A percentile compares a stretch with the other conserved stretches of the same genome.
Conservation (phyloP, 2,888 invertebrate genomes). For the Aphodius sticticus region DNA sequence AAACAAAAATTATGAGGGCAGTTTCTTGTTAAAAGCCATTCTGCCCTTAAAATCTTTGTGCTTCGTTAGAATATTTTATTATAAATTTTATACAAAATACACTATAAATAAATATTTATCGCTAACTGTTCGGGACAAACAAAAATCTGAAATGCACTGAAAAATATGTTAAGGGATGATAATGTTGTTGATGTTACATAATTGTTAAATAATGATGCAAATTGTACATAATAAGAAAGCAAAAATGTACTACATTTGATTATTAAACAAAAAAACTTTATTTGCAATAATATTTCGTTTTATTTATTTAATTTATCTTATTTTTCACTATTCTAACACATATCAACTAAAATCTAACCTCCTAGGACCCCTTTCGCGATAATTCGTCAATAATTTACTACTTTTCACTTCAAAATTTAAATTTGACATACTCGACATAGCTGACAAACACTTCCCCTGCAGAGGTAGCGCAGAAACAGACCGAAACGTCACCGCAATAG, state of each 20-base stretch:
- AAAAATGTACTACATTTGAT: constrained; percentile 48
- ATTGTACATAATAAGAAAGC: constrained; percentile 68
- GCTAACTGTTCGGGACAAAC: constrained; percentile 7
- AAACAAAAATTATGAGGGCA: constrained; percentile 42
- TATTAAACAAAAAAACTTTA: constrained; percentile 47
- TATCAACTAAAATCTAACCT: not conserved
- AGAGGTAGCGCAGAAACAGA: constrained; percentile 55
- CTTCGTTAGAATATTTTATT: constrained; percentile 52
- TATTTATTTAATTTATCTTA: constrained; percentile 5
- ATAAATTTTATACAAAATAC: constrained; percentile 49
- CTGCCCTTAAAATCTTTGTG: constrained; percentile 48
- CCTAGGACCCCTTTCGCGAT: not conserved
- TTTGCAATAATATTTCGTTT: constrained; percentile 28
- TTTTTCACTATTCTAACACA: not conserved
- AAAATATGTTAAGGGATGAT: constrained; percentile 59
- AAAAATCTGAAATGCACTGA: constrained; percentile 26
- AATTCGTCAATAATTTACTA: not conserved
- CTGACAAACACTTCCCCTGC: constrained; percentile 38
- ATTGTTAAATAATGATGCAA: constrained; percentile 80
- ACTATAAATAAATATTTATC: constrained; percentile 38
- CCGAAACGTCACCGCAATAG: constrained; percentile 47
- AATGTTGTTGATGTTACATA: constrained; percentile 75
- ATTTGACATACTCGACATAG: constrained; percentile 35
- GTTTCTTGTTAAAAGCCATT: constrained; percentile 34
- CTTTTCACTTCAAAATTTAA: constrained; percentile 22